Evolutionary conservation across 2,113 vertebrate species (phyloP).

Genomic region (Grammomys dolichurus): DNA sequence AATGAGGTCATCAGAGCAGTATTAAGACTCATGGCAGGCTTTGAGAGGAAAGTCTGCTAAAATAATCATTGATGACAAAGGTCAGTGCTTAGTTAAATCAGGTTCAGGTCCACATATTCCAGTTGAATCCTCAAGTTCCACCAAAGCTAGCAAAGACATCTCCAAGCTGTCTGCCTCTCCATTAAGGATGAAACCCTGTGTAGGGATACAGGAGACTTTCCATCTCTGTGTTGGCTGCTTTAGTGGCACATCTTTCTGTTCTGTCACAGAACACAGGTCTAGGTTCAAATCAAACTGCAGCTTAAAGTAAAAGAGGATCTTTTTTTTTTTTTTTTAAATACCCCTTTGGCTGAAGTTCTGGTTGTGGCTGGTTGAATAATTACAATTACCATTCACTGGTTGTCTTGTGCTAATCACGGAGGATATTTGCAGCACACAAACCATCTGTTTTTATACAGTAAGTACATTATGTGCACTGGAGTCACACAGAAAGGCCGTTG

Average conservation of each 20-base stretch:
- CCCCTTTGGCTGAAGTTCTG: conserved; percentile 38
- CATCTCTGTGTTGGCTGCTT: background rate
- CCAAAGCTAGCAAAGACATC: background rate
- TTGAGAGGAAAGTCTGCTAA: conserved; percentile 13
- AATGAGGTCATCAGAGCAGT: background rate
- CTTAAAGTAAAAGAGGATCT: background rate
- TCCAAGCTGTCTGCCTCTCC: background rate
- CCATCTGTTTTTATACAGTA: conserved; percentile 16
- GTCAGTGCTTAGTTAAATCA: background rate
- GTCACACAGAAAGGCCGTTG: conserved; percentile 51
- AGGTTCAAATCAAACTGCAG: background rate
- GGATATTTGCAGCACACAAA: conserved; percentile 40
- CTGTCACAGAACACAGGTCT: background rate
- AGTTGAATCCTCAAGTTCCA: background rate
- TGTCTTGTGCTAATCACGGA: background rate
- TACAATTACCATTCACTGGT: background rate
- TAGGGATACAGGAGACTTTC: background rate
- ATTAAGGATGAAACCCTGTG: background rate
- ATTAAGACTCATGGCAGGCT: background rate
- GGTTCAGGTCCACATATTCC: background rate
- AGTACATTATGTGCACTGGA: background rate
- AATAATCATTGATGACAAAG: background rate
- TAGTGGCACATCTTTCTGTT: background rate
- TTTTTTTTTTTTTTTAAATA: background rate
- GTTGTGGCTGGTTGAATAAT: conserved; percentile 15